Percentiles rank a stretch among this genome's conserved stretches.
phyloP scores from a whole-genome alignment of 2,113 vertebrate species.

The Clarias gariepinus region DNA sequence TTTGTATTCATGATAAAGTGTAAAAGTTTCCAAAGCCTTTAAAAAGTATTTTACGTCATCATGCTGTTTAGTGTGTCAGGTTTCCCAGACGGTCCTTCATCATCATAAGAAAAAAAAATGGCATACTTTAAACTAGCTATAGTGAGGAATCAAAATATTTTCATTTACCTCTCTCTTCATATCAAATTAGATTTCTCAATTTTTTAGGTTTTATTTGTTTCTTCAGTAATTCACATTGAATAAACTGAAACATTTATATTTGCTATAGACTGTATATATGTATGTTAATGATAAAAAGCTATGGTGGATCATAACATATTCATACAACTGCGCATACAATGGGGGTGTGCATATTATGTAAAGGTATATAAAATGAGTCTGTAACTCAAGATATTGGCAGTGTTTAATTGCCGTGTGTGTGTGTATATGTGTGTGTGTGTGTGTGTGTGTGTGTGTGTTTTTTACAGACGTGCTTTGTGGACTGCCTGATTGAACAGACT shows the following conservation, averaged over 20 bases:
- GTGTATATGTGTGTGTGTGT: too few relatives aligned
- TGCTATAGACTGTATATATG: background rate
- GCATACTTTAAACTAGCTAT: background rate
- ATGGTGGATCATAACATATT: too few relatives aligned
- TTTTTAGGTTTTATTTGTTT: background rate
- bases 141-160: background rate
- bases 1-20: background rate
- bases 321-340: too few relatives aligned
- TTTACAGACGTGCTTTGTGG: conserved; percentile 93
- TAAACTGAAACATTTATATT: background rate
- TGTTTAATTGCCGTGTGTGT: background rate
- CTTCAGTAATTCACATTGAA: background rate
- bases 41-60: background rate
- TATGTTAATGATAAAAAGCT: too few relatives aligned
- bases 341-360: too few relatives aligned
- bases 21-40: background rate
- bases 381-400: background rate
- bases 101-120: background rate
- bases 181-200: background rate
- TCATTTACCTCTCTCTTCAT: background rate
- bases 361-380: background rate
- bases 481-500: conserved; percentile 96
- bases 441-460: background rate
- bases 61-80: background rate
- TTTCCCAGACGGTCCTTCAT: background rate